Percentiles rank a stretch among this genome's conserved stretches.
Evolutionary conservation across 2,113 vertebrate genomes (phyloP).

Genomic region (Stictonetta naevosa): DNA sequence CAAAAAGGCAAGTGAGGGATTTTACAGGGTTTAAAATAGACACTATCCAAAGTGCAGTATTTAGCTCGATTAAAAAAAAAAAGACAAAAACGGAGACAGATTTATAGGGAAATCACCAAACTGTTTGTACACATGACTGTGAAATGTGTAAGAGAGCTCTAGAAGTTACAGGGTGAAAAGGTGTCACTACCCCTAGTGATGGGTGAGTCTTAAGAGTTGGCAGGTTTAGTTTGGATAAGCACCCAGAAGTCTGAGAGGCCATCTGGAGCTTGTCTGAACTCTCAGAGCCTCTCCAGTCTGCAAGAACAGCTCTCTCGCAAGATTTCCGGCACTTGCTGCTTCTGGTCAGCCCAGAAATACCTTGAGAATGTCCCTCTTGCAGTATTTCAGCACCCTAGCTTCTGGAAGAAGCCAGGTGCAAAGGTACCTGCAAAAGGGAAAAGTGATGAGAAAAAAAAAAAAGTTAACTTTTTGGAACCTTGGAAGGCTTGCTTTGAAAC

Average conservation of each 20-base stretch:
- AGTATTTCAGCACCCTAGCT: slow-evolving; percentile 52
- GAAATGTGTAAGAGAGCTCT: slow-evolving; percentile 26
- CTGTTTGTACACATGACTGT: slow-evolving; percentile 11
- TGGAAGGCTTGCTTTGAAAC: background rate
- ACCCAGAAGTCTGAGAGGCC: slow-evolving; percentile 13
- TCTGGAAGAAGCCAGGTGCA: slow-evolving; percentile 68
- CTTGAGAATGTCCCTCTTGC: slow-evolving; percentile 14
- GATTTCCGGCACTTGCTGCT: slow-evolving; percentile 34
- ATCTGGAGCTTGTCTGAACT: slow-evolving; percentile 18
- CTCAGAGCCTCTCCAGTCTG: slow-evolving; percentile 21
- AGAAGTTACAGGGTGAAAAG: background rate
- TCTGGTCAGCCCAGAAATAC: slow-evolving; percentile 52
- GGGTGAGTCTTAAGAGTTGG: slow-evolving; percentile 12
- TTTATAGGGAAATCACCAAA: slow-evolving; percentile 6
- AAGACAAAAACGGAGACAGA: background rate
- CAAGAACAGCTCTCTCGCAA: slow-evolving; percentile 39
- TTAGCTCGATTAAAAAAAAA: background rate
- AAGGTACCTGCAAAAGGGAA: slow-evolving; percentile 67
- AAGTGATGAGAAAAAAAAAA: background rate
- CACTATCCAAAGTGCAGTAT: background rate
- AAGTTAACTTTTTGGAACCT: slow-evolving; percentile 9
- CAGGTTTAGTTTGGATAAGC: slow-evolving; percentile 46
- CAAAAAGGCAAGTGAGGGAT: slow-evolving; percentile 16
- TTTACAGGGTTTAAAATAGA: background rate
- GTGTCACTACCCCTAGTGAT: slow-evolving; percentile 15